A percentile compares a stretch with the other conserved stretches of the same genome.
Evolutionary conservation across 2,113 vertebrate genomes (phyloP).

Genomic region (Thermophis baileyi): DNA sequence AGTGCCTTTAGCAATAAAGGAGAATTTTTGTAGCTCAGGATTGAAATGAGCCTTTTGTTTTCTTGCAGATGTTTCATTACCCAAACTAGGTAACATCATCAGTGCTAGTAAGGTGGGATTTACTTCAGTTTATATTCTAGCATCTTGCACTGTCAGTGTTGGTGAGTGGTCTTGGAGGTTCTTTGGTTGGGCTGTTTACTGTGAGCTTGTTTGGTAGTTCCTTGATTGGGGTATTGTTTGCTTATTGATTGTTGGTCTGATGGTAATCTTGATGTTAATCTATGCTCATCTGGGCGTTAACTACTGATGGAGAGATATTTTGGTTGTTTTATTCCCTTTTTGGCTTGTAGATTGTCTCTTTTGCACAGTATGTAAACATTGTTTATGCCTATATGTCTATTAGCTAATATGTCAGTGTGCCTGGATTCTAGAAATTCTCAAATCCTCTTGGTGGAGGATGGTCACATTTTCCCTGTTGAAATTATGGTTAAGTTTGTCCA

Average conservation of each 20-base stretch:
- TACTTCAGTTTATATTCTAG: no score
- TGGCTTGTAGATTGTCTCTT: no score
- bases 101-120: not conserved
- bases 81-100: not conserved
- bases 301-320: not conserved
- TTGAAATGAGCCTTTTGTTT: not conserved
- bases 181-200: not conserved
- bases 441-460: not conserved
- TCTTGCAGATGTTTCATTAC: not conserved
- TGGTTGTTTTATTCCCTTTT: not conserved
- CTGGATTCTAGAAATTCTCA: not conserved
- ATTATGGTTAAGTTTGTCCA: not conserved
- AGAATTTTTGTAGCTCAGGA: not conserved
- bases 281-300: not conserved
- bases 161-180: not conserved
- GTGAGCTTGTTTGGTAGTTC: not conserved
- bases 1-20: not conserved
- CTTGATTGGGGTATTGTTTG: not conserved
- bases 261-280: not conserved
- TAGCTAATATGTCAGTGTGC: not conserved
- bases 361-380: no score
- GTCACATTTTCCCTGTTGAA: not conserved
- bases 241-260: not conserved
- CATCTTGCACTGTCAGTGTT: not conserved
- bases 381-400: no score